A percentile compares a stretch with the other conserved stretches of the same genome.
phyloP scores from a whole-genome alignment of 2,797 vertebrate genomes.

The Falco novaeseelandiae region DNA sequence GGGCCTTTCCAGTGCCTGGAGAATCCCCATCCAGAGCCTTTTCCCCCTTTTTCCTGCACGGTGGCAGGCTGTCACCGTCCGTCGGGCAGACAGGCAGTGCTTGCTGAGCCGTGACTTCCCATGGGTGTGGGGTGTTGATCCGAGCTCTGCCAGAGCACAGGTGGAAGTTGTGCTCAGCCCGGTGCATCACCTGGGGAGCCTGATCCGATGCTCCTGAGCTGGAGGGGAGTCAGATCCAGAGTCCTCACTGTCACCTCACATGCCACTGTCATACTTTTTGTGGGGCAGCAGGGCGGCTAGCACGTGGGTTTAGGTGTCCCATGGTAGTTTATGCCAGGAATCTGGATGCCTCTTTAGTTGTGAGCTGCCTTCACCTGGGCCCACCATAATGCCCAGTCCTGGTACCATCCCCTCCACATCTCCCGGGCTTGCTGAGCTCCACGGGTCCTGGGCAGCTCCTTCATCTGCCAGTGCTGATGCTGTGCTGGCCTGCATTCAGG shows the following conservation, averaged over 20 bases:
- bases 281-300: background rate
- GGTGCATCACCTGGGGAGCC: fast-evolving
- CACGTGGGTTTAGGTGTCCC: background rate
- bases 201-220: background rate
- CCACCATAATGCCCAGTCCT: background rate
- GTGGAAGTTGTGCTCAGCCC: background rate
- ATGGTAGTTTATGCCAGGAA: background rate
- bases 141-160: fast-evolving
- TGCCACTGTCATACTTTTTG: fast-evolving
- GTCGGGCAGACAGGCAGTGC: background rate
- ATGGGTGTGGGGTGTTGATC: background rate
- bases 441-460: background rate
- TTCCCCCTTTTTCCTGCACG: background rate
- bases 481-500: background rate
- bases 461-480: background rate
- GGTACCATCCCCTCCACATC: fast-evolving
- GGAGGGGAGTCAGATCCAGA: background rate
- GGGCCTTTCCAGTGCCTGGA: background rate
- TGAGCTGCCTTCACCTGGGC: background rate
- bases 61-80: background rate
- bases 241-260: background rate
- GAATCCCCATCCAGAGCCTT: background rate
- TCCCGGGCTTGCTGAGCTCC: background rate
- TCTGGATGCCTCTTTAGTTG: background rate
- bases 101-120: background rate